Percentiles rank a stretch among this genome's conserved stretches.
These are phyloP conservation scores for Crotalus helleri DNA, from an alignment of 2,113 vertebrate species.

Conservation along the genomic window DNA sequence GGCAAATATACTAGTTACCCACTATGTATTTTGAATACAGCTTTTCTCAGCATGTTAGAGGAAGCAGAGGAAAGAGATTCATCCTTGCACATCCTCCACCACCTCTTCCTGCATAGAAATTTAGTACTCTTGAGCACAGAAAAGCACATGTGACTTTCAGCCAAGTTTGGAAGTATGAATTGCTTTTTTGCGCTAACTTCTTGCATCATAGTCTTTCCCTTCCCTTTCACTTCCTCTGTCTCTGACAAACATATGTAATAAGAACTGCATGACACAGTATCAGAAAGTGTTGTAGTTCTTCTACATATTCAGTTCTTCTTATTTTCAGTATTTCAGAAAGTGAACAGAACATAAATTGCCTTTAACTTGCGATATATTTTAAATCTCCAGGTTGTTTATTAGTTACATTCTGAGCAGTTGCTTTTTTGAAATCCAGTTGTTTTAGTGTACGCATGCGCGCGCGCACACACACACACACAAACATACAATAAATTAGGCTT, in stretches of 20 bases:
- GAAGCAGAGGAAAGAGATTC: not conserved
- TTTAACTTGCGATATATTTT: not conserved
- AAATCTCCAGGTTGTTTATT: not conserved
- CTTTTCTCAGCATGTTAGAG: not conserved
- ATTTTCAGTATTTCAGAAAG: not conserved
- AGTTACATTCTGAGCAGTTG: not conserved
- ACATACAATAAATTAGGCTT: not conserved
- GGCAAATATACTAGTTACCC: not conserved
- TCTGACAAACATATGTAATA: not conserved
- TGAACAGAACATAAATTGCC: not conserved
- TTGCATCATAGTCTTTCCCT: not conserved
- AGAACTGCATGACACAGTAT: not conserved
- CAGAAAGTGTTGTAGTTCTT: not conserved
- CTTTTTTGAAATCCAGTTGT: not conserved
- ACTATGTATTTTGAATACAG: not conserved
- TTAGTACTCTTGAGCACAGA: not conserved
- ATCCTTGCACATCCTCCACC: not conserved
- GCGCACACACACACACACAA: not conserved
- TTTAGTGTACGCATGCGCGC: not conserved
- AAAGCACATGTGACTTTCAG: conserved; percentile 4
- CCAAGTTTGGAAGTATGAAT: not conserved
- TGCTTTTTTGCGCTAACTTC: accelerated
- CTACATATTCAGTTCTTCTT: not conserved
- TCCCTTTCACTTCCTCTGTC: not conserved
- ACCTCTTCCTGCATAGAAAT: not conserved